Evolutionary conservation across 2,888 invertebrate genomes (phyloP).

Genomic region (Pediacus dermestoides): DNA sequence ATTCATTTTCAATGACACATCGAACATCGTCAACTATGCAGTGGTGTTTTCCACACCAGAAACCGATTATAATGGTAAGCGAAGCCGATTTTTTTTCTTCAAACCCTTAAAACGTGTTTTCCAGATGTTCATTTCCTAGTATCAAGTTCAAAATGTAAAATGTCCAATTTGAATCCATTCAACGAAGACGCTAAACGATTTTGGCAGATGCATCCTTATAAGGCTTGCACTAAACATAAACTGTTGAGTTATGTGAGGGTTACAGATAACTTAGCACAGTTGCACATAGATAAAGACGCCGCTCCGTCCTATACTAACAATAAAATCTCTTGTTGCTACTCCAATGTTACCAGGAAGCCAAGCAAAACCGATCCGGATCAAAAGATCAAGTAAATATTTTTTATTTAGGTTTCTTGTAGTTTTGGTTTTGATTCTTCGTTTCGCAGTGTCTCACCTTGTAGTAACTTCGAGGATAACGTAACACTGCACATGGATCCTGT

Average conservation of each 20-base stretch:
- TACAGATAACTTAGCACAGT: slow-evolving; percentile 36
- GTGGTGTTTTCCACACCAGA: slow-evolving; percentile 1
- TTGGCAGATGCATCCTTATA: slow-evolving; percentile 54
- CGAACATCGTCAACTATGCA: neutral
- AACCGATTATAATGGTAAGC: slow-evolving; percentile 1
- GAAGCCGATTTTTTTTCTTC: neutral
- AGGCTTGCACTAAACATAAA: slow-evolving; percentile 51
- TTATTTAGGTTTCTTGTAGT: neutral
- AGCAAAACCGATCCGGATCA: slow-evolving; percentile 32
- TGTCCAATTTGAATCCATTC: slow-evolving; percentile 60
- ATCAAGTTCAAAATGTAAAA: slow-evolving; percentile 61
- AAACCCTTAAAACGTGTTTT: slow-evolving; percentile 14
- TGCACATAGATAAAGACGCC: slow-evolving; percentile 40
- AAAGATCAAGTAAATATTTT: slow-evolving; percentile 32
- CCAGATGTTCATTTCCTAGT: slow-evolving; percentile 50
- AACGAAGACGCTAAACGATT: slow-evolving; percentile 54
- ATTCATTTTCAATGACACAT: neutral
- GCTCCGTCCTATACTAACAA: slow-evolving; percentile 36
- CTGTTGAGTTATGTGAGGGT: slow-evolving; percentile 43
- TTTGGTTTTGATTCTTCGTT: slow-evolving; percentile 8
- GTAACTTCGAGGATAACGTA: slow-evolving; percentile 47
- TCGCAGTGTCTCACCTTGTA: slow-evolving; percentile 52
- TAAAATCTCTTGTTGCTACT: slow-evolving; percentile 37
- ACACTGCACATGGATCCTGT: slow-evolving; percentile 51
- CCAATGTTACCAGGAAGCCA: slow-evolving; percentile 32